Evolutionary conservation across 2,797 vertebrate genomes (phyloP).

Genomic region (Macropodus opercularis): DNA sequence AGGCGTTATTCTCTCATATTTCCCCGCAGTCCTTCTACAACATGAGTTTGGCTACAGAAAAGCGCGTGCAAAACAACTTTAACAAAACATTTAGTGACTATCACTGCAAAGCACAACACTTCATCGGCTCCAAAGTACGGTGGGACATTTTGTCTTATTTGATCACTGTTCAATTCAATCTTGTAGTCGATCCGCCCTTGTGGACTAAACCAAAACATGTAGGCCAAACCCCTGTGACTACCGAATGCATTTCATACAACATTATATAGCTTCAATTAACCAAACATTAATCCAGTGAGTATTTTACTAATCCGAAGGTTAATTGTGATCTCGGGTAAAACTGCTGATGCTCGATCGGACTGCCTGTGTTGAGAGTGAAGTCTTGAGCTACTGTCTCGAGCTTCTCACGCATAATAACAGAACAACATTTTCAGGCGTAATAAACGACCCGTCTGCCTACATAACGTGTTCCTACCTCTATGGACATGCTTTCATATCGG

Average conservation of each 20-base stretch:
- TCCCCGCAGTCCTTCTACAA: constrained; percentile 39
- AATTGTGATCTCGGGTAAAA: constrained; percentile 83
- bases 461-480: constrained; percentile 24
- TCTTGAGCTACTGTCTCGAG: constrained; percentile 27
- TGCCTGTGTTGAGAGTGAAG: constrained; percentile 49
- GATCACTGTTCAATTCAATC: constrained; percentile 56
- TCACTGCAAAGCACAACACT: constrained; percentile 34
- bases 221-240: constrained; percentile 60
- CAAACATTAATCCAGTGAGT: constrained; percentile 29
- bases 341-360: constrained; percentile 70
- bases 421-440: constrained; percentile 5
- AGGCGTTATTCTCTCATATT: constrained; percentile 65
- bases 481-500: constrained; percentile 82
- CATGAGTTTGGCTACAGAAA: constrained; percentile 30
- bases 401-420: constrained; percentile 35
- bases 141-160: constrained; percentile 72
- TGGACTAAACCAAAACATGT: constrained; percentile 51
- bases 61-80: constrained; percentile 55
- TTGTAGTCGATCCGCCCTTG: constrained; percentile 60
- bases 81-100: constrained; percentile 23
- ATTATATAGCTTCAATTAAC: constrained; percentile 16
- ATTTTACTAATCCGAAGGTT: constrained; percentile 56
- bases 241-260: constrained; percentile 45
- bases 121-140: constrained; percentile 45
- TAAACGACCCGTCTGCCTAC: constrained; percentile 5